Base-by-base conservation (phyloP, 2,888 invertebrate species). In the Fissipunctia ypsillon region DNA sequence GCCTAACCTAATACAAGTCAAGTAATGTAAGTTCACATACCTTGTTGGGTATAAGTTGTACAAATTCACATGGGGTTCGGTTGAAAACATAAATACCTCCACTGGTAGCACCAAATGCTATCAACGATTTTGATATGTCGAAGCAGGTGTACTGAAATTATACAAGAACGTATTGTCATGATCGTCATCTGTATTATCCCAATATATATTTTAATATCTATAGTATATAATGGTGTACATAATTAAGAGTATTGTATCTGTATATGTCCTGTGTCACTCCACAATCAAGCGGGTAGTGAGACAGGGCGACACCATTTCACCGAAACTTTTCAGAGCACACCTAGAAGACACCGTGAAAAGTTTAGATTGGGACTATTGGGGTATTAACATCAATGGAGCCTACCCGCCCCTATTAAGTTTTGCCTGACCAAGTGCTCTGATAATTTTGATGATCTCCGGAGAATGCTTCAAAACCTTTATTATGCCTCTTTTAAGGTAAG, bases 51-150 rank as follows among this genome's bases (percentile, higher is more conserved):
- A 98, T 97, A 57, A 98, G 95, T 88, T 98, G 98, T 56, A 98
- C 94, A 93, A 98, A 98, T 88, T 97, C 97, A 90, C 98, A 98
- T 54, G 98, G 97, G 81, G 96, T 96, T 80, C 98, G 96, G 85
- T 97, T 97, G 90, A 98, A 98, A 35, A 98, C 95, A 92, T 98
- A 98, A 67, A 98, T 95, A 38, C 98, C 98, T 71, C 98, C 98
- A 87, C 98, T 98, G 0, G 97, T 98, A 2, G 98, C 98, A 41
- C 98, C 98, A 90, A 98, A 97, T 68, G 97, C 97, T 81, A 98
- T 97, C 84, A 97, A 97, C 80, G 97, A 97, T 82, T 96, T 95
- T 3, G 98, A 98, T 19, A 97, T 97, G 94, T 98, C 97, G 87
- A 98, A 98, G 91, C 98, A 98, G 61, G 97, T 97, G 87, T 98